Conservation (phyloP, 23 tunicate species). For the Phallusia fumigata region DNA sequence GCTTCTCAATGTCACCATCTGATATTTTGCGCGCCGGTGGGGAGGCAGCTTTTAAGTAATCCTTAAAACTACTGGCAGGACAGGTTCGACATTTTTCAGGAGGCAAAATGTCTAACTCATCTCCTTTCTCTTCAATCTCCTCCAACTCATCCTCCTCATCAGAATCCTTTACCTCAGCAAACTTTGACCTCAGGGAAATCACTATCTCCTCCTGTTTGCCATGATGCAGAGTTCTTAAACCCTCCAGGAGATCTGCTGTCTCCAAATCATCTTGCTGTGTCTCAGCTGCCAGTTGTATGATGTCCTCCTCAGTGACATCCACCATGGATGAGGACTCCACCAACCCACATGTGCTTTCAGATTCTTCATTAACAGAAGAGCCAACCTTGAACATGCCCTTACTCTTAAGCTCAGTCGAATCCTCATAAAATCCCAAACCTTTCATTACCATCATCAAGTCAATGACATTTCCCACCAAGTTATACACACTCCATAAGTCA, state of each 20-base stretch:
- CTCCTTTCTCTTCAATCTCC: constrained; percentile 37
- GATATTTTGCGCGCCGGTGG: constrained; percentile 21
- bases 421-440: constrained; percentile 39
- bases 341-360: not conserved
- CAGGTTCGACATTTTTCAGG: constrained; percentile 61
- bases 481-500: not conserved
- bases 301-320: constrained; percentile 77
- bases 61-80: constrained; percentile 52
- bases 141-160: constrained; percentile 22
- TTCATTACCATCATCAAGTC: constrained; percentile 22
- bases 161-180: constrained; percentile 29
- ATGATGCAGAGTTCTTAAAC: constrained; percentile 47
- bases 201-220: constrained; percentile 67
- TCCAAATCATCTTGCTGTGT: constrained; percentile 77
- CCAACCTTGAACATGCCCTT: not conserved
- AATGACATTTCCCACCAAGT: constrained; percentile 36
- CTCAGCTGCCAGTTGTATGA: constrained; percentile 67
- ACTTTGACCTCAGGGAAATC: constrained; percentile 42
- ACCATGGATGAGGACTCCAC: constrained; percentile 21
- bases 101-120: constrained; percentile 42
- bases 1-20: constrained; percentile 28
- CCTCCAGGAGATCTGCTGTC: constrained; percentile 53
- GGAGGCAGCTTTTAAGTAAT: constrained; percentile 21
- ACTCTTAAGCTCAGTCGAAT: not conserved
- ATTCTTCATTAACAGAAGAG: not conserved